These are phyloP conservation scores for Desoria tigrina DNA, from an alignment of 2,888 invertebrate genomes.

Conservation along the genomic window DNA sequence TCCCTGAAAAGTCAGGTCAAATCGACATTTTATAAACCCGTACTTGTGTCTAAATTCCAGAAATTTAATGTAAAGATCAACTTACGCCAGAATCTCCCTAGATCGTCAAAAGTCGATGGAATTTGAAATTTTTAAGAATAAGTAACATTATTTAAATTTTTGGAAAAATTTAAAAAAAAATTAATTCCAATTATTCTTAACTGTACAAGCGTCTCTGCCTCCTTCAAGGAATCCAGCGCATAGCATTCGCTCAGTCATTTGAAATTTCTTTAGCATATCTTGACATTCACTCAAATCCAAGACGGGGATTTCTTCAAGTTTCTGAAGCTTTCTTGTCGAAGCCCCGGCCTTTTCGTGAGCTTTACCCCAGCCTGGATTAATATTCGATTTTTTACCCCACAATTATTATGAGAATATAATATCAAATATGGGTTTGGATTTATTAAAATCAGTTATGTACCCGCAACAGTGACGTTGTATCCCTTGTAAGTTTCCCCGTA, in stretches of 20 bases:
- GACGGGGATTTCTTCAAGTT: conserved; percentile 21
- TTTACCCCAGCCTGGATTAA: conserved; percentile 11
- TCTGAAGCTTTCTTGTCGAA: conserved; percentile 24
- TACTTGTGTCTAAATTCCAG: no score
- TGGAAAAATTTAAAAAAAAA: no score
- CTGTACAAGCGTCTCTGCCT: conserved; percentile 22
- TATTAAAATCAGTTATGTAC: not conserved
- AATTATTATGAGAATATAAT: no score
- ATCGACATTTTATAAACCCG: conserved; percentile 6
- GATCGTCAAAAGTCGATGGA: no score
- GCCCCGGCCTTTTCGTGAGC: conserved; percentile 30
- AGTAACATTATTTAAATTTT: no score
- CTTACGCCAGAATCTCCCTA: conserved; percentile 13
- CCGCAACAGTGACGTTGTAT: conserved; percentile 2
- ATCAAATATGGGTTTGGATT: no score
- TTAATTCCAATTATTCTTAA: no score
- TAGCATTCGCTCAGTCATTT: conserved; percentile 24
- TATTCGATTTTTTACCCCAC: conserved; percentile 8
- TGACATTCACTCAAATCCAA: conserved; percentile 4
- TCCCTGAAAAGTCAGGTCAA: conserved; percentile 4
- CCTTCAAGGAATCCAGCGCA: conserved; percentile 25
- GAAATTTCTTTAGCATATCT: not conserved
- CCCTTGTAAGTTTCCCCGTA: not conserved
- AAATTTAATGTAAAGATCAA: not conserved
- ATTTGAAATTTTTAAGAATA: no score